Conservation (phyloP, 2,888 invertebrate genomes). For the Andrena praecox region DNA sequence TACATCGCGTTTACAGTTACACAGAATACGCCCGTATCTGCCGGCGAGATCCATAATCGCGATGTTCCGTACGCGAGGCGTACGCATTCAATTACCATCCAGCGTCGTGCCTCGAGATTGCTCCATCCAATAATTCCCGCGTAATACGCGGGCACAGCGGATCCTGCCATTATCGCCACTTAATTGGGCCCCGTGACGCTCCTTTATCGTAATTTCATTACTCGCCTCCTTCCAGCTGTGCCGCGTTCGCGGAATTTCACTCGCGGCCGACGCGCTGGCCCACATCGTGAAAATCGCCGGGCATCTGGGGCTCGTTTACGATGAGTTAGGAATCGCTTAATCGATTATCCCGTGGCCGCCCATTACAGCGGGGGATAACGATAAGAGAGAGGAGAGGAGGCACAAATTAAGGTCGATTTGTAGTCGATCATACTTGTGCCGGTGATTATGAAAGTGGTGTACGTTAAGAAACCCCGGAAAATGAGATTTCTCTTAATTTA, state of each 20-base stretch:
- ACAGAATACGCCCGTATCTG: constrained; percentile 1
- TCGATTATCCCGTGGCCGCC: neutral
- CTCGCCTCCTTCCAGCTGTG: constrained; percentile 25
- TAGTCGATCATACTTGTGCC: too few species aligned
- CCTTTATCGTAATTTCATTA: constrained; percentile 65
- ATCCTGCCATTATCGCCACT: constrained; percentile 53
- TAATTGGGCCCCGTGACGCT: constrained; percentile 61
- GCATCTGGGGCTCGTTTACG: constrained; percentile 39
- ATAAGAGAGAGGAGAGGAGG: too few species aligned
- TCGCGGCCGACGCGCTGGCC: constrained; percentile 13
- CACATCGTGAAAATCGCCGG: constrained; percentile 41
- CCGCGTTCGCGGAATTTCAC: constrained; percentile 36
- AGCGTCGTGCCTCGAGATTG: constrained; percentile 28
- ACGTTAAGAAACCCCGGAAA: too few species aligned
- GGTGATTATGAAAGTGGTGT: too few species aligned
- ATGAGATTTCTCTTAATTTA: too few species aligned
- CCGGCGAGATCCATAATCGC: constrained; percentile 23
- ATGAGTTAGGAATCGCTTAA: neutral
- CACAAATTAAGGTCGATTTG: too few species aligned
- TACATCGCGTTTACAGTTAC: constrained; percentile 30
- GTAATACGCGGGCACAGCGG: constrained; percentile 43
- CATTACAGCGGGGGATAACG: neutral
- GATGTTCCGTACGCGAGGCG: constrained; percentile 2
- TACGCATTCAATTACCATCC: constrained; percentile 36
- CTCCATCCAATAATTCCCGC: constrained; percentile 44